Conservation (phyloP, 2,113 vertebrate species). For the Upupa epops region DNA sequence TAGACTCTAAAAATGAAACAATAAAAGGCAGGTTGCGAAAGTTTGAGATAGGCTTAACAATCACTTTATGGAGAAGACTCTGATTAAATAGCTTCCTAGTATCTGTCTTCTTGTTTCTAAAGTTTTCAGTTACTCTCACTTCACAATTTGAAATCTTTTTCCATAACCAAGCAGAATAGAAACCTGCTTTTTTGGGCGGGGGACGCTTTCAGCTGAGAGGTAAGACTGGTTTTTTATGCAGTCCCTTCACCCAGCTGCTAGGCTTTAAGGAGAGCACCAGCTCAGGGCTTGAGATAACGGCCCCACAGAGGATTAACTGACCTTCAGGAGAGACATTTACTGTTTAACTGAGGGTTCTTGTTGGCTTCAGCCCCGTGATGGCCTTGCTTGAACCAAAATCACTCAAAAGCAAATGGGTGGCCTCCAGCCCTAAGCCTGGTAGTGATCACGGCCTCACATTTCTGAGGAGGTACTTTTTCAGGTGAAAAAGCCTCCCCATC, state of each 20-base stretch:
- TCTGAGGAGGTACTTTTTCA: background rate
- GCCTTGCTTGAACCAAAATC: background rate
- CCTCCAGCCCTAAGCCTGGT: background rate
- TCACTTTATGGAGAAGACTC: background rate
- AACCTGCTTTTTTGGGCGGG: background rate
- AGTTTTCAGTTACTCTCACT: constrained; percentile 6
- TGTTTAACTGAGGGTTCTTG: background rate
- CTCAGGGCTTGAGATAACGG: background rate
- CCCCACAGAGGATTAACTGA: background rate
- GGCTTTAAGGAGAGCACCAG: background rate
- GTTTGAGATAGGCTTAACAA: background rate
- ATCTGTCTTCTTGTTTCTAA: background rate
- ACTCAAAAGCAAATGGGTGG: background rate
- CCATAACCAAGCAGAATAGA: background rate
- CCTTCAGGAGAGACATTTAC: background rate
- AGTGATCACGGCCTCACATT: background rate
- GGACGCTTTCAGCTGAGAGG: background rate
- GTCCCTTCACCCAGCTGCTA: background rate
- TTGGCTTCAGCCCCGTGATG: background rate
- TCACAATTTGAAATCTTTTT: constrained; percentile 11
- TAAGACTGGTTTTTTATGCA: background rate
- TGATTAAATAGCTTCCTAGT: background rate
- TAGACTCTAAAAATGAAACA: background rate
- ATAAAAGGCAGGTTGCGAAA: background rate
- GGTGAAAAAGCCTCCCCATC: background rate